Percentiles rank a stretch among this genome's conserved stretches.
These are phyloP conservation scores for Bradysia coprophila DNA, from an alignment of 1,140 invertebrate genomes.

Conservation along the genomic window DNA sequence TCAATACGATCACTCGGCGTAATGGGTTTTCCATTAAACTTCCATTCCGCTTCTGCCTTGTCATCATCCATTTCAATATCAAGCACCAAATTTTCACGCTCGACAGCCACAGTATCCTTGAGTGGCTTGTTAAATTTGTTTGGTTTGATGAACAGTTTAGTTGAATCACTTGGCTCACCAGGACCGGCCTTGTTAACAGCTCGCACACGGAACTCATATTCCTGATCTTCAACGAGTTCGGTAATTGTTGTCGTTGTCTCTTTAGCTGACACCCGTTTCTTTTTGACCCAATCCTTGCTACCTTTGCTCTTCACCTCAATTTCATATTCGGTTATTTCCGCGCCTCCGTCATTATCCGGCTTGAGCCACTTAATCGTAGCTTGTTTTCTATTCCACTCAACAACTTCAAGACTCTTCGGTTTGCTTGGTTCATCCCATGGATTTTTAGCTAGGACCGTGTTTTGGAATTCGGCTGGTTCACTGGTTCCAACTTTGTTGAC, in stretches of 20 bases:
- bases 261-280: slow-evolving; percentile 62
- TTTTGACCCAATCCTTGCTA: slow-evolving; percentile 70
- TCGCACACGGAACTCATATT: slow-evolving; percentile 56
- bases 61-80: slow-evolving; percentile 90
- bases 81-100: slow-evolving; percentile 74
- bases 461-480: slow-evolving; percentile 72
- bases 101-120: slow-evolving; percentile 77
- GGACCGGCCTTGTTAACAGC: slow-evolving; percentile 46
- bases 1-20: slow-evolving; percentile 48
- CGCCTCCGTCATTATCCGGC: slow-evolving; percentile 79
- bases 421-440: slow-evolving; percentile 95
- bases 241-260: slow-evolving; percentile 57
- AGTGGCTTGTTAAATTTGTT: slow-evolving; percentile 87
- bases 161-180: slow-evolving; percentile 84
- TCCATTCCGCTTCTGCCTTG: slow-evolving; percentile 81
- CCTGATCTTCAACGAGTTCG: slow-evolving; percentile 77
- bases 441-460: slow-evolving; percentile 86
- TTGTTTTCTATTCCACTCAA: slow-evolving; percentile 91
- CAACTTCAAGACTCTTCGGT: slow-evolving; percentile 73
- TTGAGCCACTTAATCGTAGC: slow-evolving; percentile 83
- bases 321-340: slow-evolving; percentile 85
- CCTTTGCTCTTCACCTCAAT: slow-evolving; percentile 90
- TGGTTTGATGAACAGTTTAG: slow-evolving; percentile 72
- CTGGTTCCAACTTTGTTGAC: slow-evolving; percentile 80
- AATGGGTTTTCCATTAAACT: slow-evolving; percentile 77